A percentile compares a stretch with the other conserved stretches of the same genome.
These are phyloP conservation scores for Acanthurus tractus DNA, from an alignment of 2,797 vertebrate genomes.

Conservation along the genomic window DNA sequence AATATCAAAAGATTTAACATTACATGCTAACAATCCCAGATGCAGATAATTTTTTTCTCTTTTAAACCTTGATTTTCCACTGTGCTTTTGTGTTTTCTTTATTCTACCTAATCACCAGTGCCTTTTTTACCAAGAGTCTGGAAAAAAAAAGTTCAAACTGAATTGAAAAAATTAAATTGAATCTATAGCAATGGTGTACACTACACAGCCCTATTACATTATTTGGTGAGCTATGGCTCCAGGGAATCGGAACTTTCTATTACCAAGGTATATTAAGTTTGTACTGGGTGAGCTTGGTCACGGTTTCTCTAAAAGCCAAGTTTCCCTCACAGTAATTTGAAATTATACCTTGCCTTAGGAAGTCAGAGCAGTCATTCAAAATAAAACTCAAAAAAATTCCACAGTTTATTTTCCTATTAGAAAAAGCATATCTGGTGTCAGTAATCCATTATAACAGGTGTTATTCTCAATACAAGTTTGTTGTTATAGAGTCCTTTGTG, in stretches of 20 bases:
- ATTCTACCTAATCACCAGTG: too few relatives aligned
- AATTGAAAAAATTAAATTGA: too few relatives aligned
- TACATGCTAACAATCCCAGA: too few relatives aligned
- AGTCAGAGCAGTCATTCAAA: neutral
- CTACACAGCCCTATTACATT: neutral
- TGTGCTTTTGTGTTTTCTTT: too few relatives aligned
- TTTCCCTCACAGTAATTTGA: neutral
- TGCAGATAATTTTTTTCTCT: too few relatives aligned
- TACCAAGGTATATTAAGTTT: neutral
- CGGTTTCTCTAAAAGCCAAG: neutral
- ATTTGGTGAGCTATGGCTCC: conserved; percentile 1
- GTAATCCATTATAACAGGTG: neutral
- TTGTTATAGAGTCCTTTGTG: neutral
- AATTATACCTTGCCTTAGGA: neutral
- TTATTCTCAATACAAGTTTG: neutral
- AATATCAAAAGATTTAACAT: too few relatives aligned
- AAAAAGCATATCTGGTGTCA: neutral
- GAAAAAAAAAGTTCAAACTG: too few relatives aligned
- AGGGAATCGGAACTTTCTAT: conserved; percentile 12
- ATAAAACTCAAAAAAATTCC: neutral
- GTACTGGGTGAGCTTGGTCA: neutral
- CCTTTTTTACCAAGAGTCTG: too few relatives aligned
- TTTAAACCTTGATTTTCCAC: too few relatives aligned
- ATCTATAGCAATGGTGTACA: too few relatives aligned
- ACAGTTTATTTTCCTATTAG: neutral